These are phyloP conservation scores for Stenoptilia bipunctidactyla DNA, from an alignment of 2,888 invertebrate species.

Conservation along the genomic window DNA sequence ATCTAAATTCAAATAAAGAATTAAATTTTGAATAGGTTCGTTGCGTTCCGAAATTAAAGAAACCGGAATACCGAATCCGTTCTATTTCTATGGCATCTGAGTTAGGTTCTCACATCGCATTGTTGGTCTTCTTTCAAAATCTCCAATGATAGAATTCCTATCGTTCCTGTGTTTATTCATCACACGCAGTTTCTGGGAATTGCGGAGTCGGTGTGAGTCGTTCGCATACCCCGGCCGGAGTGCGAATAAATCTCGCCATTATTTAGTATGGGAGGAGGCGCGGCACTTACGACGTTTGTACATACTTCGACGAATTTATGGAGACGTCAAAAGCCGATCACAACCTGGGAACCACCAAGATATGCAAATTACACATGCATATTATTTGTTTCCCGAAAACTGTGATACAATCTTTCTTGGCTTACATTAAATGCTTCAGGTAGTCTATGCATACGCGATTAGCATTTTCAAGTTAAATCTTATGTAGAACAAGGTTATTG, in stretches of 20 bases:
- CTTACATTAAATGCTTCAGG: too few relatives aligned
- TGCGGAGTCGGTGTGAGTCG: slow-evolving; percentile 36
- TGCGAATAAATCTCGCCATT: slow-evolving; percentile 54
- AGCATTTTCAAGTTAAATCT: background rate
- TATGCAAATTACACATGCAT: background rate
- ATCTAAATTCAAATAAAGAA: slow-evolving; percentile 37
- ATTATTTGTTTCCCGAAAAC: slow-evolving; percentile 31
- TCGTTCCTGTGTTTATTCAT: slow-evolving; percentile 59
- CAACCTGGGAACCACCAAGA: slow-evolving; percentile 37
- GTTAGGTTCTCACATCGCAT: slow-evolving; percentile 43
- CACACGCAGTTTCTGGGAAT: slow-evolving; percentile 63
- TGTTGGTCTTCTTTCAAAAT: slow-evolving; percentile 39
- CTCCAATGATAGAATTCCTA: slow-evolving; percentile 59
- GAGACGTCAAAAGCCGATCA: slow-evolving; percentile 49
- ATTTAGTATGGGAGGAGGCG: slow-evolving; percentile 54
- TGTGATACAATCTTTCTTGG: slow-evolving; percentile 27
- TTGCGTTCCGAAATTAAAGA: slow-evolving; percentile 23
- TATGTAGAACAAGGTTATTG: background rate
- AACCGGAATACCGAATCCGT: slow-evolving; percentile 20
- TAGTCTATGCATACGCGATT: background rate
- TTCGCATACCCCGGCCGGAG: slow-evolving; percentile 44
- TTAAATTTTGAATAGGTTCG: background rate
- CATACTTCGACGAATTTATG: slow-evolving; percentile 46
- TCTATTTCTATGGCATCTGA: slow-evolving; percentile 35
- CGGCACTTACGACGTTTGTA: slow-evolving; percentile 39